These are phyloP conservation scores for Patella ulyssiponensis DNA, from an alignment of 2,888 invertebrate species.

Conservation along the genomic window DNA sequence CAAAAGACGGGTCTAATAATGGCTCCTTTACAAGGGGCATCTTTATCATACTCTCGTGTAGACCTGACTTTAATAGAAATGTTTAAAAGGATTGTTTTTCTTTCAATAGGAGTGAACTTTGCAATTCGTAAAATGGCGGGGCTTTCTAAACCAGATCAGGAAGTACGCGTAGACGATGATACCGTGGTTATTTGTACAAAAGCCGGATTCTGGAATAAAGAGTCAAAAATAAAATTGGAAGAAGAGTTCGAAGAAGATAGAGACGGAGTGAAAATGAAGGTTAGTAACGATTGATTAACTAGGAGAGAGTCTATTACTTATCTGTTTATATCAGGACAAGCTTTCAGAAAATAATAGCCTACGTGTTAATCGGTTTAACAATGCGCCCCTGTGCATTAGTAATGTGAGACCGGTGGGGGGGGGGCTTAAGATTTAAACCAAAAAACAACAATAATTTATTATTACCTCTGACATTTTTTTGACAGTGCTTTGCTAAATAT, in stretches of 20 bases:
- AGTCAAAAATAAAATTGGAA: conserved; percentile 43
- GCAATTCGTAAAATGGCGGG: conserved; percentile 51
- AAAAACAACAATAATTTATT: too few species aligned
- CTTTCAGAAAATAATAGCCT: neutral
- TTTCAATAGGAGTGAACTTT: conserved; percentile 47
- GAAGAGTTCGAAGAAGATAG: conserved; percentile 49
- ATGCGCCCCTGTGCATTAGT: too few species aligned
- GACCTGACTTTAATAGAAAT: too few species aligned
- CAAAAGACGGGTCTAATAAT: too few species aligned
- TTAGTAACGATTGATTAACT: conserved; percentile 14
- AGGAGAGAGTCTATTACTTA: neutral
- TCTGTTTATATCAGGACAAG: neutral
- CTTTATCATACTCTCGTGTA: too few species aligned
- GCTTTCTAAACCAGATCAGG: conserved; percentile 42
- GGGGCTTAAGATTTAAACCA: too few species aligned
- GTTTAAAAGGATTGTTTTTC: neutral
- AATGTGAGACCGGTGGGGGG: too few species aligned
- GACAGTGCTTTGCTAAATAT: conserved; percentile 39
- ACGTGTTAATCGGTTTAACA: too few species aligned
- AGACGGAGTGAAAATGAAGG: conserved; percentile 43
- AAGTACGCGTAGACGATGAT: conserved; percentile 32
- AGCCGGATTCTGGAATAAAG: conserved; percentile 46
- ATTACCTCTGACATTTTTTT: neutral
- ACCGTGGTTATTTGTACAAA: conserved; percentile 39
- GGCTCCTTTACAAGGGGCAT: too few species aligned